phyloP scores from a whole-genome alignment of 2,888 invertebrate species.

The Bugulina stolonifera region DNA sequence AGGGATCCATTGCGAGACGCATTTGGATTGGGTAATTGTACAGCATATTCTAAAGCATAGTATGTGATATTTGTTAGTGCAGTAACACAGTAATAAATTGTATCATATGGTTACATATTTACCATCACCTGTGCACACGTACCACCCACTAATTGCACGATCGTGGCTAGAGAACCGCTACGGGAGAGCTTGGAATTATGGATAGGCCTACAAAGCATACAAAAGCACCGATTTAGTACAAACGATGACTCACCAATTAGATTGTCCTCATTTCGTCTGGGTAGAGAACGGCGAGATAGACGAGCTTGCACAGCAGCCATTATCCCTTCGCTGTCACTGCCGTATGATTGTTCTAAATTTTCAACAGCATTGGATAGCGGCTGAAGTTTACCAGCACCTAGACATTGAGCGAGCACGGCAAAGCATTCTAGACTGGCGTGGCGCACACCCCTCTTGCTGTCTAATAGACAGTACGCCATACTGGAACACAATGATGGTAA shows the following conservation, averaged over 20 bases:
- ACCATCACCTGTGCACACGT: no score
- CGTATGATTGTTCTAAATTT: constrained; percentile 51
- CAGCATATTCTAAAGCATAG: constrained; percentile 20
- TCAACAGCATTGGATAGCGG: constrained; percentile 58
- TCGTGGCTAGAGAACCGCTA: no score
- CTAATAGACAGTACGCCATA: constrained; percentile 56
- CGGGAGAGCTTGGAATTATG: no score
- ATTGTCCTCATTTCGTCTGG: constrained; percentile 65
- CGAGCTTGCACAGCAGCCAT: constrained; percentile 68
- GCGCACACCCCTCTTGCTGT: constrained; percentile 68
- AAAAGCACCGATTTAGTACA: no score
- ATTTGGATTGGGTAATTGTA: constrained; percentile 14
- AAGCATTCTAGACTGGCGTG: constrained; percentile 74
- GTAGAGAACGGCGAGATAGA: constrained; percentile 68
- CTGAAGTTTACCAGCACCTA: constrained; percentile 59
- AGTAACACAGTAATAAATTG: no score
- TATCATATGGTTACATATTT: no score
- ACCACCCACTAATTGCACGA: no score
- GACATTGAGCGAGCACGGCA: constrained; percentile 70
- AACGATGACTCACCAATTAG: constrained; percentile 68
- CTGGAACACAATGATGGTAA: constrained; percentile 53
- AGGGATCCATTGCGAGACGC: constrained; percentile 21
- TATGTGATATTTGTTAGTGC: no score
- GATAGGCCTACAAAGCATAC: no score
- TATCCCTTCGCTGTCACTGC: constrained; percentile 49